phyloP scores from a whole-genome alignment of 2,888 invertebrate genomes.

The Pammene fasciana region DNA sequence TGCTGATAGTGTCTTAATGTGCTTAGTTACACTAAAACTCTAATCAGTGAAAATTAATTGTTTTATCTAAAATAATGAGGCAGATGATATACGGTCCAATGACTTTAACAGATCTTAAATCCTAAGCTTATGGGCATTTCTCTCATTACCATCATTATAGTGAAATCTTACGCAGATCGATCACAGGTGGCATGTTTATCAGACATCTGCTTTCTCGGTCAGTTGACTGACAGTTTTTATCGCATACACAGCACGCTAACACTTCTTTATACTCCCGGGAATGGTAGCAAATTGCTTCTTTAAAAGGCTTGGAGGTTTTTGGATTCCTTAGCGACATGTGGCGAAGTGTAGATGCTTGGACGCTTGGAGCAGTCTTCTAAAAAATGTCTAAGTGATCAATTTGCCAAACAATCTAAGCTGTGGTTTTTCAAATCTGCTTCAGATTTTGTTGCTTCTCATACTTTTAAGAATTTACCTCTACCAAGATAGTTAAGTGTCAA shows the following conservation, averaged over 20 bases:
- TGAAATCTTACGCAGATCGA: conserved; percentile 37
- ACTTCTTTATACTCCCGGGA: conserved; percentile 12
- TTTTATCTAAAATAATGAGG: background rate
- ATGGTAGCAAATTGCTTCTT: conserved; percentile 16
- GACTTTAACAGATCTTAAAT: conserved; percentile 14
- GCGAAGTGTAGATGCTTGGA: background rate
- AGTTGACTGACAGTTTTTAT: conserved; percentile 20
- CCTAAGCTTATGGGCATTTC: conserved; percentile 17
- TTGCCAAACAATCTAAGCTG: background rate
- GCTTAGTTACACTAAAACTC: background rate
- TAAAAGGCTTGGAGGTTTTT: conserved; percentile 18
- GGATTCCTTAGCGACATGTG: background rate
- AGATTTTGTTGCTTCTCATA: no score
- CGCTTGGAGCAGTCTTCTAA: background rate
- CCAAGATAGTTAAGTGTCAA: no score
- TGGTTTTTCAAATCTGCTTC: no score
- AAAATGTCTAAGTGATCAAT: background rate
- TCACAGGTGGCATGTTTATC: conserved; percentile 34
- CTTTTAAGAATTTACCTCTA: no score
- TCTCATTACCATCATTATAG: conserved; percentile 26
- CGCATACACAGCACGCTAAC: conserved; percentile 8
- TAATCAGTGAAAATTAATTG: background rate
- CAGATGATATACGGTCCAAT: conserved; percentile 20
- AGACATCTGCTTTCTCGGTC: conserved; percentile 29
- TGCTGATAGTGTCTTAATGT: background rate